A percentile compares a stretch with the other conserved stretches of the same genome.
phyloP scores from a whole-genome alignment of 2,113 vertebrate species.

The Melanocharis versteri region DNA sequence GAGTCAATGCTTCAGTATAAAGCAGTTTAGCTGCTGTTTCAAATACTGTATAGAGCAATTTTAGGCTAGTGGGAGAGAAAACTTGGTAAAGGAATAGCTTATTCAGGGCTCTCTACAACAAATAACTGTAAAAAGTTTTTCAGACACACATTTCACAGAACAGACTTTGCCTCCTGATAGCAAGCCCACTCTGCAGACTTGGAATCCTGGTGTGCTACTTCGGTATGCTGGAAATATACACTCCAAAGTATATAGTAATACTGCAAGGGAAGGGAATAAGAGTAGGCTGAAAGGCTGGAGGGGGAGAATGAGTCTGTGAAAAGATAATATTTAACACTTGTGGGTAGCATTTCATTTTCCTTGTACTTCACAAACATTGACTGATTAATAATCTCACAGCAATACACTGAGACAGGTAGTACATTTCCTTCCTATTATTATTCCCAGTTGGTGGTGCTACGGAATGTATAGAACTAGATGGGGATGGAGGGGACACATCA shows the following conservation, averaged over 20 bases:
- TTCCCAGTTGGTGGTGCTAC: conserved; percentile 6
- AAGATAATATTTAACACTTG: conserved; percentile 45
- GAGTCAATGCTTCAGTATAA: background rate
- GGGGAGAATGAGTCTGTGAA: background rate
- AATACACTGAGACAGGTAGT: conserved; percentile 26
- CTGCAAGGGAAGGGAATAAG: background rate
- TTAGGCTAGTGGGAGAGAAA: background rate
- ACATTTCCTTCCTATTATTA: conserved; percentile 47
- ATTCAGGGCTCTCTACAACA: background rate
- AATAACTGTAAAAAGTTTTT: background rate
- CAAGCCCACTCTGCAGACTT: background rate
- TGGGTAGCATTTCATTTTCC: conserved; percentile 16
- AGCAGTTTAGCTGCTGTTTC: background rate
- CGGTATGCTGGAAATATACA: background rate
- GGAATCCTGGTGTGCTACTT: background rate
- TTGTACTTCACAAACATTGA: conserved; percentile 35
- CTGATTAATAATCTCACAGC: conserved; percentile 54
- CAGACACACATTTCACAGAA: background rate
- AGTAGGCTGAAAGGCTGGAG: background rate
- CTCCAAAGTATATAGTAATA: background rate
- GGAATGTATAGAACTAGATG: background rate
- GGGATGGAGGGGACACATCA: background rate
- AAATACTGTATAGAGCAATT: conserved; percentile 7
- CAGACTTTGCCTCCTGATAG: background rate
- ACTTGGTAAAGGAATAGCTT: background rate